These are phyloP conservation scores for Nephrotoma flavescens DNA, from an alignment of 2,888 invertebrate species.

Conservation along the genomic window DNA sequence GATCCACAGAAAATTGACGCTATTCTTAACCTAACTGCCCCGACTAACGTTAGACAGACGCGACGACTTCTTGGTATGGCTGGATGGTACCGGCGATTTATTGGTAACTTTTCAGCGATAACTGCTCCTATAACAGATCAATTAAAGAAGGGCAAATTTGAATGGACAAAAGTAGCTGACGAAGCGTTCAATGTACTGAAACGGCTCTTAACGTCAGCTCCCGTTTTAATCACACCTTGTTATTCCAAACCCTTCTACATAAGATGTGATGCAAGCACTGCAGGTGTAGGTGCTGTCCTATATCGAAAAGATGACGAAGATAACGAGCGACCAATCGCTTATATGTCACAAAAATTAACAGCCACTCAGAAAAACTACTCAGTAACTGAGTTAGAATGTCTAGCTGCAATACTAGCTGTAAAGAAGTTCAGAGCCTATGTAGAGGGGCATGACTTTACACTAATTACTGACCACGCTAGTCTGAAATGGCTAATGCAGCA, in stretches of 20 bases:
- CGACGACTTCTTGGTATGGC: not conserved
- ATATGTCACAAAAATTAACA: too few relatives aligned
- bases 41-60: not conserved
- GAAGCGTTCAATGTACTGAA: not conserved
- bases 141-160: not conserved
- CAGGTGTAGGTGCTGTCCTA: too few relatives aligned
- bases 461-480: too few relatives aligned
- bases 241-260: not conserved
- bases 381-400: too few relatives aligned
- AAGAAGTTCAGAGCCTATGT: too few relatives aligned
- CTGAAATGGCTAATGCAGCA: too few relatives aligned
- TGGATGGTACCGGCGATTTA: not conserved
- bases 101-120: not conserved
- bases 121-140: not conserved
- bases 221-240: not conserved
- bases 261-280: too few relatives aligned
- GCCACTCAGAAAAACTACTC: too few relatives aligned
- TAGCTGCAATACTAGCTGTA: too few relatives aligned
- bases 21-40: not conserved
- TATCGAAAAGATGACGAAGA: too few relatives aligned
- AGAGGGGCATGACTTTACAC: too few relatives aligned
- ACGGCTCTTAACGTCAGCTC: not conserved
- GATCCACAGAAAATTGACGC: not conserved
- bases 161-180: not conserved
- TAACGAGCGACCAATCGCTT: too few relatives aligned